These are phyloP conservation scores for Chrosomus eos DNA, from an alignment of 2,797 vertebrate species.

Conservation along the genomic window DNA sequence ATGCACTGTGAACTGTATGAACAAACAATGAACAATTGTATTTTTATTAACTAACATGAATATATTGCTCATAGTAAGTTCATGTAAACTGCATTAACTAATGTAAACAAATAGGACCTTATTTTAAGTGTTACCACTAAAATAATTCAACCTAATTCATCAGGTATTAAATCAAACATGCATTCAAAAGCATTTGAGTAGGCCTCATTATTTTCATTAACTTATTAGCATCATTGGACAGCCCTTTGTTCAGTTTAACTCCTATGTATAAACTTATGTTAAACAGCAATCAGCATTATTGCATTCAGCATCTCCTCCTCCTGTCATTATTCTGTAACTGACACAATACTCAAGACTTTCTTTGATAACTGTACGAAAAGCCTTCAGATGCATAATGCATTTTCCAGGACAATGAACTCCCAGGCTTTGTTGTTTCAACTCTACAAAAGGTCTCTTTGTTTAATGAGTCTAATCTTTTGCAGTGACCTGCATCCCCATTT, in stretches of 20 bases:
- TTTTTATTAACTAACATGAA: neutral
- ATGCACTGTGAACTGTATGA: neutral
- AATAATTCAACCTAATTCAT: neutral
- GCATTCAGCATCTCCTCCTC: neutral
- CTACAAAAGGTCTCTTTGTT: constrained; percentile 52
- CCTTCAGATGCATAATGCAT: constrained; percentile 31
- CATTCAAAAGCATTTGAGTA: neutral
- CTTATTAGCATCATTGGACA: neutral
- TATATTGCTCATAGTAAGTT: neutral
- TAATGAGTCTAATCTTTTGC: constrained; percentile 58
- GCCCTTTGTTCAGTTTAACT: neutral
- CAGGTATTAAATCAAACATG: neutral
- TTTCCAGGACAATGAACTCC: constrained; percentile 56
- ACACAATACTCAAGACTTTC: constrained; percentile 20
- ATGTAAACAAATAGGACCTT: neutral
- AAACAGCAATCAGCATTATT: neutral
- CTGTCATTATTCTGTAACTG: constrained; percentile 31
- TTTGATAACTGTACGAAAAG: constrained; percentile 25
- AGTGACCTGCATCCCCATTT: constrained; percentile 57
- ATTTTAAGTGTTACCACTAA: neutral
- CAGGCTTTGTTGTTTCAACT: constrained; percentile 48
- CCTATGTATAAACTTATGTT: neutral
- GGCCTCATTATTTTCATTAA: neutral
- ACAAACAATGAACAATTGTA: too few relatives aligned
- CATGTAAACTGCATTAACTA: neutral